Conservation (phyloP, 2,113 vertebrate genomes). For the Cygnus atratus region DNA sequence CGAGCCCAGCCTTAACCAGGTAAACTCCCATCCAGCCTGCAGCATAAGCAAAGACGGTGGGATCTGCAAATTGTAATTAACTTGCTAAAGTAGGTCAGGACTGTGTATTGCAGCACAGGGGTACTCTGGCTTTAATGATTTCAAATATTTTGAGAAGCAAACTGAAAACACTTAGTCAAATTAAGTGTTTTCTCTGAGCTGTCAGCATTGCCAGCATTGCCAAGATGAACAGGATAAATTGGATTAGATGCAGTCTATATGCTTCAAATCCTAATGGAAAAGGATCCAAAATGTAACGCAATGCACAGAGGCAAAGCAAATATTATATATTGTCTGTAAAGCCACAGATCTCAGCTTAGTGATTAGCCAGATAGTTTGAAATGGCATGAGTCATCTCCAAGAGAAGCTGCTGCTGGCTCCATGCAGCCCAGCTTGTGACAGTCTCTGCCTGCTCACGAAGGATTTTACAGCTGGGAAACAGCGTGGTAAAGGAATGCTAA, state of each 20-base stretch:
- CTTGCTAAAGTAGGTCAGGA: constrained; percentile 42
- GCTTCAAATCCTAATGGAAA: constrained; percentile 46
- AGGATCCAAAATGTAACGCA: constrained; percentile 53
- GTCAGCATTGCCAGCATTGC: constrained; percentile 50
- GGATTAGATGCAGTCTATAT: constrained; percentile 65
- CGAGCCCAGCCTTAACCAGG: neutral
- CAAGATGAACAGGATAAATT: constrained; percentile 63
- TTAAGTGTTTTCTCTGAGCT: constrained; percentile 70
- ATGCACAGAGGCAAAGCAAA: constrained; percentile 49
- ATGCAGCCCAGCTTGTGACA: neutral
- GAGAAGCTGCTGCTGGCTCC: constrained; percentile 6
- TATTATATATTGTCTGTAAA: constrained; percentile 35
- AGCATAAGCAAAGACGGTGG: neutral
- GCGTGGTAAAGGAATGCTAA: neutral
- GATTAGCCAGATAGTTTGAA: constrained; percentile 44
- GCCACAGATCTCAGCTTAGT: constrained; percentile 42
- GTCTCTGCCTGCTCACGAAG: neutral
- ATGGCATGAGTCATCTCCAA: constrained; percentile 30
- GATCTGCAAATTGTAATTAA: constrained; percentile 25
- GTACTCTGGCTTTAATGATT: constrained; percentile 42
- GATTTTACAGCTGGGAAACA: neutral
- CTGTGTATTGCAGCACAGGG: constrained; percentile 11
- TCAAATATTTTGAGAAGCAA: constrained; percentile 66
- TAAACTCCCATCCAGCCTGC: neutral
- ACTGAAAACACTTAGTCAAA: constrained; percentile 67